A percentile compares a stretch with the other conserved stretches of the same genome.
These are phyloP conservation scores for Simalia tracyae DNA, from an alignment of 2,797 vertebrate species.

Conservation along the genomic window DNA sequence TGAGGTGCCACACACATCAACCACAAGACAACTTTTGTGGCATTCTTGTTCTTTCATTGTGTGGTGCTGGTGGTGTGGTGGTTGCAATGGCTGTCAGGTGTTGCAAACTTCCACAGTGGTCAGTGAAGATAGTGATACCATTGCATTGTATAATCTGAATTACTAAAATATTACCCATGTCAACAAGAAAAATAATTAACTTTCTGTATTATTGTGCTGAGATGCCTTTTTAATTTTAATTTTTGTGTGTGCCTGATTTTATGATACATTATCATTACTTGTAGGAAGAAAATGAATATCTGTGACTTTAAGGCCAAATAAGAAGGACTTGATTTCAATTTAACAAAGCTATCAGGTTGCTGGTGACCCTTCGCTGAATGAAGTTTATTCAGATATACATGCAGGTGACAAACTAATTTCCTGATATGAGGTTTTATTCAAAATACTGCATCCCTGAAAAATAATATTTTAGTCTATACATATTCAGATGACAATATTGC, in stretches of 20 bases:
- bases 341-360: slow-evolving; percentile 54
- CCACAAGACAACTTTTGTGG: not conserved
- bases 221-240: slow-evolving; percentile 1
- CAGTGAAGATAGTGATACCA: slow-evolving; percentile 28
- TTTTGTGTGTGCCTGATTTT: slow-evolving; percentile 44
- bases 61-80: not conserved
- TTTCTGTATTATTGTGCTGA: slow-evolving; percentile 33
- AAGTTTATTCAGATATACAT: slow-evolving; percentile 20
- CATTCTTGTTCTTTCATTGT: not conserved
- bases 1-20: not conserved
- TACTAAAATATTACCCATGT: slow-evolving; percentile 43
- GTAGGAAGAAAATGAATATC: slow-evolving; percentile 52
- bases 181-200: slow-evolving; percentile 10
- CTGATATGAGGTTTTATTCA: not conserved
- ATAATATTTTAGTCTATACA: slow-evolving; percentile 35
- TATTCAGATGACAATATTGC: not conserved
- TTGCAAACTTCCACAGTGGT: not conserved
- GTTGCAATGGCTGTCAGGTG: not conserved
- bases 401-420: slow-evolving; percentile 22
- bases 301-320: slow-evolving; percentile 39
- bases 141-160: slow-evolving; percentile 12
- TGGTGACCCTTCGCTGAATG: slow-evolving; percentile 4
- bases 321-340: slow-evolving; percentile 50
- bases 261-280: slow-evolving; percentile 18
- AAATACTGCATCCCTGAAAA: slow-evolving; percentile 24